A percentile compares a stretch with the other conserved stretches of the same genome.
These are phyloP conservation scores for Gallirallus australis DNA, from an alignment of 2,797 vertebrate genomes.

Conservation along the genomic window DNA sequence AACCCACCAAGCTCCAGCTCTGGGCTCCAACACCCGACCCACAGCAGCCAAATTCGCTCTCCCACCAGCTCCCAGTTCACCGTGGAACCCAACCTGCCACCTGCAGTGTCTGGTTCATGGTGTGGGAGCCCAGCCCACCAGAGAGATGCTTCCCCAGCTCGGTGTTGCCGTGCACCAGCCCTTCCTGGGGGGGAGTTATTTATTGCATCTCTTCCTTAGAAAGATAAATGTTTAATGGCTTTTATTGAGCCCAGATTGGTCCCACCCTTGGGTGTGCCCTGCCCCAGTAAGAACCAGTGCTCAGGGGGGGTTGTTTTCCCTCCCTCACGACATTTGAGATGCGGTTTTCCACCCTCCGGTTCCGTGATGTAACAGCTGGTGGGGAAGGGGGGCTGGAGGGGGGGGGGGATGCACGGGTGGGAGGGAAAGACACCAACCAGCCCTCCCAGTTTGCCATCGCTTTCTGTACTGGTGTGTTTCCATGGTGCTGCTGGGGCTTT, in stretches of 20 bases:
- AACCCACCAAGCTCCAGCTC: background rate
- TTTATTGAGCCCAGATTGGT: background rate
- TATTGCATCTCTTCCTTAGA: background rate
- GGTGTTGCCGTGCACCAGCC: background rate
- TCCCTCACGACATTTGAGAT: background rate
- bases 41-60: background rate
- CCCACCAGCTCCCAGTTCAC: background rate
- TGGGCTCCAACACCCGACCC: background rate
- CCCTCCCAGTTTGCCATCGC: background rate
- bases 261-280: background rate
- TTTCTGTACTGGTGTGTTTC: background rate
- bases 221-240: background rate
- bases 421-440: background rate
- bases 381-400: background rate
- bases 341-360: background rate
- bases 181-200: background rate
- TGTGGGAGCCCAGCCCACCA: accelerated
- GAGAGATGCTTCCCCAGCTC: background rate
- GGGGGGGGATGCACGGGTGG: background rate
- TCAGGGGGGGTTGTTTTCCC: background rate
- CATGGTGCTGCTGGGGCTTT: background rate
- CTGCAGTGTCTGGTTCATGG: background rate
- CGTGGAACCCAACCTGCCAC: too few relatives aligned
- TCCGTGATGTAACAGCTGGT: background rate
- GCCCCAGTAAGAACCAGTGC: background rate